Evolutionary conservation across 2,888 invertebrate genomes (phyloP).

Genomic region (Leuctra nigra): DNA sequence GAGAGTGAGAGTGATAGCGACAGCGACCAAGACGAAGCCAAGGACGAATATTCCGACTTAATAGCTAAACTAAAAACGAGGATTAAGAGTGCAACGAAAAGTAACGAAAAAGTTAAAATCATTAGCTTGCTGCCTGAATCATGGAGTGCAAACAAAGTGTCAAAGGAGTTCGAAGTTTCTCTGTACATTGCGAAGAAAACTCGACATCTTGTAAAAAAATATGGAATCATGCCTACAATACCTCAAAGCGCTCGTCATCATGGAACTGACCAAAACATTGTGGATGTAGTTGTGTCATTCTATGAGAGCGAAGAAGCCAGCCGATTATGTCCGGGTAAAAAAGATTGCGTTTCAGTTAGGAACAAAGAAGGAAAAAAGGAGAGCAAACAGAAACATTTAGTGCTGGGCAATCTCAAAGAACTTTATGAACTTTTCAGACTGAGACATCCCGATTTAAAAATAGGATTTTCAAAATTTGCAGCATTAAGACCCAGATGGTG

Average conservation of each 20-base stretch:
- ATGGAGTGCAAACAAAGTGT: background rate
- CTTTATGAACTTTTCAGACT: constrained; percentile 12
- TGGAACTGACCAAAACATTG: background rate
- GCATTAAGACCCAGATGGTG: constrained; percentile 20
- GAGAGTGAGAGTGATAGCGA: no score
- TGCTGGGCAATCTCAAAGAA: constrained; percentile 22
- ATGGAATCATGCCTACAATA: background rate
- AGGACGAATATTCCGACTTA: no score
- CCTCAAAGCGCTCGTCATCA: constrained; percentile 6
- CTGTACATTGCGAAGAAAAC: background rate
- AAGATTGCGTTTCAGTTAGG: constrained; percentile 24
- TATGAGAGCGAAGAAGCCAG: constrained; percentile 25
- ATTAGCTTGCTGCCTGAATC: background rate
- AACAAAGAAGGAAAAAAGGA: constrained; percentile 10
- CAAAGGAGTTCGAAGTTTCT: background rate
- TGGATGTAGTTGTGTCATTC: constrained; percentile 16
- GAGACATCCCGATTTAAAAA: constrained; percentile 11
- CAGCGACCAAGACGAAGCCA: background rate
- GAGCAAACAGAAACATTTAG: constrained; percentile 19
- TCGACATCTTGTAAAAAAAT: background rate
- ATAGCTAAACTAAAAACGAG: no score
- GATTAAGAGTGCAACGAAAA: no score
- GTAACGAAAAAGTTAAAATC: constrained; percentile 16
- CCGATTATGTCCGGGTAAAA: constrained; percentile 22
- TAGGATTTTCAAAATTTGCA: constrained; percentile 24